Evolutionary conservation across 2,797 vertebrate genomes (phyloP).

Genomic region (Enteromius argenteus): DNA sequence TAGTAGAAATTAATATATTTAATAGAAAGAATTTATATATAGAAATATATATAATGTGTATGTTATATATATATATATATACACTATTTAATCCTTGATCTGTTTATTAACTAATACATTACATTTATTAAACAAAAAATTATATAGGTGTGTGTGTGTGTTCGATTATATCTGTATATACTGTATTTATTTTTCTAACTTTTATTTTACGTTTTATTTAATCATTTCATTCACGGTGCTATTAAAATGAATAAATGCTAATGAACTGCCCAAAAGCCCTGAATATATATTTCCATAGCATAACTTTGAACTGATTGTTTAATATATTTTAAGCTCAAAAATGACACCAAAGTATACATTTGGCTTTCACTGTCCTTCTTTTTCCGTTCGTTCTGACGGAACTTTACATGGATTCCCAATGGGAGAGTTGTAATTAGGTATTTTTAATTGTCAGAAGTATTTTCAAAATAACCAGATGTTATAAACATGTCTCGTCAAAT

Average conservation of each 20-base stretch:
- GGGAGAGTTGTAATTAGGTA: constrained; percentile 21
- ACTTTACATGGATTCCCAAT: constrained; percentile 9
- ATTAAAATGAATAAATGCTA: background rate
- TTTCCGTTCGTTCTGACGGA: background rate
- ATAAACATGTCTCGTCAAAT: constrained; percentile 46
- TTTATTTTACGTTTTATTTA: background rate
- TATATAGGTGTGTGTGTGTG: too few species aligned
- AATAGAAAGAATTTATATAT: too few species aligned
- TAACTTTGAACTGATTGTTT: background rate
- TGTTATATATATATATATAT: too few species aligned
- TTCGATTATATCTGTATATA: background rate
- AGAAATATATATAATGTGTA: background rate
- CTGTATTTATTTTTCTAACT: background rate
- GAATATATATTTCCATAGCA: constrained; percentile 11
- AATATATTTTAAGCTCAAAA: background rate
- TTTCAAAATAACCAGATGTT: constrained; percentile 44
- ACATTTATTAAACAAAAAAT: background rate
- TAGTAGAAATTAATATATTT: background rate
- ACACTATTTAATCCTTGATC: background rate
- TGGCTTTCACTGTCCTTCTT: background rate
- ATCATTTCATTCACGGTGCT: background rate
- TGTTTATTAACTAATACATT: background rate
- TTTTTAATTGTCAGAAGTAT: constrained; percentile 28
- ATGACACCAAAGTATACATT: background rate
- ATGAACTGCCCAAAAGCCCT: background rate